Base-by-base conservation (phyloP, 2,797 vertebrate species). In the Phoeniculus purpureus region DNA sequence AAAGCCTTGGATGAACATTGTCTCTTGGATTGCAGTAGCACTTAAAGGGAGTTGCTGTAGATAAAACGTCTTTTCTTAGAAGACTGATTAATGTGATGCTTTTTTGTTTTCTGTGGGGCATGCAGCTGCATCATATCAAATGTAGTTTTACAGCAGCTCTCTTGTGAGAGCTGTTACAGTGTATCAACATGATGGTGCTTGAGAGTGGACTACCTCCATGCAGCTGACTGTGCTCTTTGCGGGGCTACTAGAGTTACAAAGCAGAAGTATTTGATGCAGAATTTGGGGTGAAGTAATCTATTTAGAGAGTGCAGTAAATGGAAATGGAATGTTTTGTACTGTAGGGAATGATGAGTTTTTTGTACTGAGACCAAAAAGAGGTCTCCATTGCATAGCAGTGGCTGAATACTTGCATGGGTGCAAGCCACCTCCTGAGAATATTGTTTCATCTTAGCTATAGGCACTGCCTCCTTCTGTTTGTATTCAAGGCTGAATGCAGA, bases 331-430 rank as follows among this genome's bases (percentile, higher is more conserved):
- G 16, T 43, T 83, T 37, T 64, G 15, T 72, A 17, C 55, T 62
- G 8, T n/a, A 51, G 21, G 43, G 40, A 62, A 66, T 12, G 11
- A 7, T 4, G 12, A 65, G n/a, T 43, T 48, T 75, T 93, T 85
- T 70, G n/a, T n/a, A 20, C 45, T 62, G 40, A 43, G 43, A 43
- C 43, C 43, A 43, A 43, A 43, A 31, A 45, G 70, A 34, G 2
- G 26, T 50, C 55, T 81, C 32, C 40, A 0, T 71, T 85, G 7
- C 2, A 0, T 68, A 29, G 55, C 29, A 54, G 5, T n/a, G 20
- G 45, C 13, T 52, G 51, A 86, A 45, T 5, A 4, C 4, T 55
- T 55, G 8, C 0, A 1, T 8, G 15, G 25, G 9, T 14, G 5
- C 31, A 74, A 60, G 27, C 60, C 82, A 72, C 71, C 9, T 4